phyloP scores from a whole-genome alignment of 2,888 invertebrate genomes.

The Steromphala cineraria region DNA sequence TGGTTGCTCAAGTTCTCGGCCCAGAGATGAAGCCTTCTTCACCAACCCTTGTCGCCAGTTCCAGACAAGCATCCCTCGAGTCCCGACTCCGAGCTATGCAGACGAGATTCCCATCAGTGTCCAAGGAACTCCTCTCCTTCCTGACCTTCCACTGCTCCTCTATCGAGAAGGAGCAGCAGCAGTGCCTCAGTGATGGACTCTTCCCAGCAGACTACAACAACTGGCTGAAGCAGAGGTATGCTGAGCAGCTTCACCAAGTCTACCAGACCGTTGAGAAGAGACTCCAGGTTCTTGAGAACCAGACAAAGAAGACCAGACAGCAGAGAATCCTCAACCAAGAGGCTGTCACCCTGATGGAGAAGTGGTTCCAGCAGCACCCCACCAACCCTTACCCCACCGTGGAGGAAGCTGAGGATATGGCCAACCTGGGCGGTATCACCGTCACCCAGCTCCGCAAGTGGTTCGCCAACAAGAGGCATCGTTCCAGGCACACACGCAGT shows the following conservation, averaged over 20 bases:
- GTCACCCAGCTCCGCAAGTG: slow-evolving; percentile 65
- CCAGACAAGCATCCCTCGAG: background rate
- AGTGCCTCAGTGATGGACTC: background rate
- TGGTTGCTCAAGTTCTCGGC: no score
- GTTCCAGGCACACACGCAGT: slow-evolving; percentile 44
- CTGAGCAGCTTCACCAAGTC: background rate
- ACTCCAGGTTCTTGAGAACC: background rate
- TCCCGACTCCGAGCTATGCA: background rate
- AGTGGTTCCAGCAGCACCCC: slow-evolving; percentile 65
- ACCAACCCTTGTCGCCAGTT: background rate
- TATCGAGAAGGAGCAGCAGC: slow-evolving; percentile 6
- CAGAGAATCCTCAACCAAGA: background rate
- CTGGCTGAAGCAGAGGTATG: background rate
- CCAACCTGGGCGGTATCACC: slow-evolving; percentile 60
- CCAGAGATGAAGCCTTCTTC: no score
- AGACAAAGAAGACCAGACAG: background rate
- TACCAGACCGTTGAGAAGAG: background rate
- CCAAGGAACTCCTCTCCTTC: background rate
- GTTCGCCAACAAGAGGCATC: slow-evolving; percentile 67
- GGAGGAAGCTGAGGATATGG: slow-evolving; percentile 61
- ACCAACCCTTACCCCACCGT: slow-evolving; percentile 67
- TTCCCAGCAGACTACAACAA: slow-evolving; percentile 1
- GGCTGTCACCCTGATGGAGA: slow-evolving; percentile 45
- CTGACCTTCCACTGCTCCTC: background rate
- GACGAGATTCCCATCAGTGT: background rate